phyloP scores from a whole-genome alignment of 1,140 invertebrate species.

The Listronotus oregonensis region DNA sequence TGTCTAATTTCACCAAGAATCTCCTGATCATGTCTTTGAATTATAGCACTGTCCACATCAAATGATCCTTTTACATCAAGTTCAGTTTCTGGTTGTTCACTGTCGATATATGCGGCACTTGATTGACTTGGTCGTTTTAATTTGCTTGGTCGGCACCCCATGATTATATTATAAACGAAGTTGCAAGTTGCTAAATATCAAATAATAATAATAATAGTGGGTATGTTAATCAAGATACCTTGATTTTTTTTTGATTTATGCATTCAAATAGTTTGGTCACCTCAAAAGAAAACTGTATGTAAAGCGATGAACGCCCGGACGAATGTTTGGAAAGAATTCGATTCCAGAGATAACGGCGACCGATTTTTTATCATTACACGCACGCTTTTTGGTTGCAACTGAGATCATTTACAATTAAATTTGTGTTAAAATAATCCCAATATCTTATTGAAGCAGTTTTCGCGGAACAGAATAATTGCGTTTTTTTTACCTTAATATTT shows the following conservation, averaged over 20 bases:
- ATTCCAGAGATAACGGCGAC: not conserved
- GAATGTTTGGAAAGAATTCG: not conserved
- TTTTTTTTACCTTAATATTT: too few species aligned
- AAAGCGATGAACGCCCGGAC: not conserved
- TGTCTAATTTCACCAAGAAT: constrained; percentile 60
- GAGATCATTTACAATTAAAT: not conserved
- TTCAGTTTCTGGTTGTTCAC: constrained; percentile 1
- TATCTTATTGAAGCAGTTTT: not conserved
- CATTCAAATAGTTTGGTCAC: not conserved
- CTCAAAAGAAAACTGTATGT: not conserved
- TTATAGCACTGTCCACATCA: constrained; percentile 1
- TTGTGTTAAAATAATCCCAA: constrained; percentile 8
- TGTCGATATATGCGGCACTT: not conserved
- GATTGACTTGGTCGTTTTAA: not conserved
- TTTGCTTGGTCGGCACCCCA: not conserved
- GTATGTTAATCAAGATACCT: not conserved
- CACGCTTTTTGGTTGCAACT: not conserved
- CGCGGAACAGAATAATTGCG: too few species aligned
- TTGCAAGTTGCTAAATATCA: not conserved
- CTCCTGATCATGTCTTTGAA: constrained; percentile 57
- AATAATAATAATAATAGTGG: not conserved
- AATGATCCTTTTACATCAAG: not conserved
- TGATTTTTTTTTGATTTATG: not conserved
- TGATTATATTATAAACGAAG: not conserved
- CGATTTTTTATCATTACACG: not conserved